Base-by-base conservation (phyloP, 1,140 invertebrate genomes). In the Mya arenaria region DNA sequence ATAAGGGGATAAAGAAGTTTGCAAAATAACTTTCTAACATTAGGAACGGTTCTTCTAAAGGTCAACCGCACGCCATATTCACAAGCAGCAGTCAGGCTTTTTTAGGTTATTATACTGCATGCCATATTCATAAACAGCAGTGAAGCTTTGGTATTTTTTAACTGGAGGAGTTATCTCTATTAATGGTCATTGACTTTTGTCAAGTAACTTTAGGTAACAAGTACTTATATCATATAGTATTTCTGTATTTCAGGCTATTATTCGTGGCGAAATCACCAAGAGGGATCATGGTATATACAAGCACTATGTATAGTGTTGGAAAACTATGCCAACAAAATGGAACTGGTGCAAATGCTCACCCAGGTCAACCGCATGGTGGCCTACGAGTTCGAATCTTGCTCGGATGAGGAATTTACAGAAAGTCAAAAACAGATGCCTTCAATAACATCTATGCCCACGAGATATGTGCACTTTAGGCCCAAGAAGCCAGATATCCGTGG, bases 361-460 rank as follows among this genome's bases (percentile, higher is more conserved):
- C 97, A 97, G 92, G 97, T 99, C 2, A 96, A 95, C 87, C 95
- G 96, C 85, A 95, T 95, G 87, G 97, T 99, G 34, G 97, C 97
- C 3, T 91, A 97, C 19, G 96, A 98, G 92, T 98, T 95, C 93
- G 97, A 98, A 91, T 98, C 97, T 34, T 98, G 98, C 92, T 96
- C 96, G 6, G 95, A 96, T 82, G 95, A 95, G 80, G 93, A 95
- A 5, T 94, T 95, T 17, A 98, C 98, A 96, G 96, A 98, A 92
- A 95, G 96, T 80, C 96, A 97, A 89, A 99, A 99, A 92, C 98
- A 99, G 93, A 97, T 99, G 88, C 98, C 98, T 30, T 98, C 96
- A 89, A 95, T 98, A 74, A 97, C 97, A 0, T 96, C 96, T 48
- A 98, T 98, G 96, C 94, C 99, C 13, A 99, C 97, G 52, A 95